These are phyloP conservation scores for Pseudomyrmex flavicornis DNA, from an alignment of 1,140 invertebrate genomes.

Conservation along the genomic window DNA sequence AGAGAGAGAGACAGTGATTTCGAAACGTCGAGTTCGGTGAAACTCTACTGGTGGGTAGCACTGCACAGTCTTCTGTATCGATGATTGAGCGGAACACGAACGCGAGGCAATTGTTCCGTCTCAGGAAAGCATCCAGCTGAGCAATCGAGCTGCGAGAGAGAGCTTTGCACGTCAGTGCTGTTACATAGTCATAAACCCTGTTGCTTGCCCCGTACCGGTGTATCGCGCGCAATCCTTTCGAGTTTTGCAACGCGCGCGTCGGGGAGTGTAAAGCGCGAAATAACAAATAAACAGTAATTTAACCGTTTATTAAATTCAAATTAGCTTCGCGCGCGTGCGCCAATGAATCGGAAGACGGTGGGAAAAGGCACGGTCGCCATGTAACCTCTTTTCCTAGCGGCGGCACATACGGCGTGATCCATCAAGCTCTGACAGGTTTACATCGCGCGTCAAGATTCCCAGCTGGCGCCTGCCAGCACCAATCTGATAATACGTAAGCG, in stretches of 20 bases:
- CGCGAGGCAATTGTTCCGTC: slow-evolving; percentile 20
- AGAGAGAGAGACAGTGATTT: not conserved
- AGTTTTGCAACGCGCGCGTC: slow-evolving; percentile 18
- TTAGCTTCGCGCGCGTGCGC: slow-evolving; percentile 68
- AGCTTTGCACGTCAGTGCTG: no score
- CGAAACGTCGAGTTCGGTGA: slow-evolving; percentile 7
- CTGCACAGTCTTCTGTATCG: slow-evolving; percentile 18
- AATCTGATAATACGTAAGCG: slow-evolving; percentile 82
- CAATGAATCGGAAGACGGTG: slow-evolving; percentile 45
- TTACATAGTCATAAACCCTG: slow-evolving; percentile 41
- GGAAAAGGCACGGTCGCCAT: slow-evolving; percentile 50
- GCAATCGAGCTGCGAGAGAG: not conserved
- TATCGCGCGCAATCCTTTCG: not conserved
- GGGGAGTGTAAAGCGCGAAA: slow-evolving; percentile 47
- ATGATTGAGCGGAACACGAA: slow-evolving; percentile 26
- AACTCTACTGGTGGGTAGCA: not conserved
- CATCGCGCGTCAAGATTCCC: slow-evolving; percentile 81
- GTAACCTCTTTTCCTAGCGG: slow-evolving; percentile 71
- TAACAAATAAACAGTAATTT: slow-evolving; percentile 76
- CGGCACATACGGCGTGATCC: slow-evolving; percentile 73
- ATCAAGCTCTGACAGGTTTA: slow-evolving; percentile 82
- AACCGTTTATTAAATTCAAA: slow-evolving; percentile 81
- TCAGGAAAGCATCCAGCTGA: not conserved
- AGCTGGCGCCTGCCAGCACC: slow-evolving; percentile 70
- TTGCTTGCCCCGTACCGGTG: slow-evolving; percentile 3